Base-by-base conservation (phyloP, 2,113 vertebrate genomes). In the Lampris incognitus region DNA sequence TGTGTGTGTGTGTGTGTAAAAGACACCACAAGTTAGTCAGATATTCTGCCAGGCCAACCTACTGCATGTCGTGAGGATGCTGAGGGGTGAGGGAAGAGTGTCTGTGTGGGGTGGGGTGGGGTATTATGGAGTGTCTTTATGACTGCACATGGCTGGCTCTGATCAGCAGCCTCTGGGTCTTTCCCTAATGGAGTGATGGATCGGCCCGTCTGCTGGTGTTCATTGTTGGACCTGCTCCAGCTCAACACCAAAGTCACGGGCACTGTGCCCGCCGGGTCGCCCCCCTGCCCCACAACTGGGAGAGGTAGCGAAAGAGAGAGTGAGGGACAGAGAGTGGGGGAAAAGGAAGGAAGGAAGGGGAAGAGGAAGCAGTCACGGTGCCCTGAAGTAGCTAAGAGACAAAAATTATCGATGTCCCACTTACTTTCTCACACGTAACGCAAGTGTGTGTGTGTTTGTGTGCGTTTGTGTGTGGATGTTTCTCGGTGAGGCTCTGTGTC, bases 141-240 rank as follows among this genome's bases (percentile, higher is more conserved):
- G 81, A 54, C 64, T 1, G 8, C 50, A 52, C 57, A 66, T 76
- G 78, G 76, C 68, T 58, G 48, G 41, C 38, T 51, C 6, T 36
- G 13, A 74, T 80, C 42, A 79, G 78, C 61, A 37, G 70, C 13
- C 54, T 13, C 52, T 62, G 48, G 46, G 49, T 66, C 67, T 61
- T 52, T 36, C 56, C 6, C 66, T 69, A 72, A 79, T 79, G 72
- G 65, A 69, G 77, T 63, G 71, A 79, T 79, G 36, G 65, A 70
- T 46, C 1, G 1, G 55, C 42, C 57, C 64, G 6, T 55, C 38
- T 69, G 13, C 24, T 37, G 4, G 40, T 42, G 57, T 54, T 79
- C 65, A 64, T 69, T 66, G 71, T 69, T 66, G 71, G 44, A 69
- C 56, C 69, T 1, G 1, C 40, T 74, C 58, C 76, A 83, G 71